phyloP scores from a whole-genome alignment of 2,113 vertebrate species.

The Euleptes europaea region DNA sequence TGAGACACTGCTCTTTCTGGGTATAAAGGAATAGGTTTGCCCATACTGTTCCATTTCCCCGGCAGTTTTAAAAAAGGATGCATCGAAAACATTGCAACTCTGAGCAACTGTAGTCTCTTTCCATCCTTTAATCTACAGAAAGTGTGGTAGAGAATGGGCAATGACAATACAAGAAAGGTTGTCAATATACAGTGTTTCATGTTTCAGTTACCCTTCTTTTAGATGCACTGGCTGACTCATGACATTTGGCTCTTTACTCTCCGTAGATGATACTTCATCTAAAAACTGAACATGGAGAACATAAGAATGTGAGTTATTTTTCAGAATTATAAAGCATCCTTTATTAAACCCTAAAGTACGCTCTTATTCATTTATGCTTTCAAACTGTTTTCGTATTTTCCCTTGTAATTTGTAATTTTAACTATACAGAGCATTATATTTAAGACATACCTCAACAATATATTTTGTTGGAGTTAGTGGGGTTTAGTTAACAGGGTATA shows the following conservation, averaged over 20 bases:
- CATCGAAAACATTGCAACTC: not conserved
- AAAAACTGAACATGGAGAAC: constrained; percentile 81
- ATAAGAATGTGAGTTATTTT: constrained; percentile 1
- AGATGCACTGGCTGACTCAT: constrained; percentile 90
- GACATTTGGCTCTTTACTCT: constrained; percentile 90
- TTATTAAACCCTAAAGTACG: not conserved
- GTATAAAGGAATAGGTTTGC: not conserved
- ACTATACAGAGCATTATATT: not conserved
- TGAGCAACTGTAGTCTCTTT: not conserved
- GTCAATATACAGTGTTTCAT: not conserved
- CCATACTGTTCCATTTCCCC: not conserved
- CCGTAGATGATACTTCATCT: constrained; percentile 95
- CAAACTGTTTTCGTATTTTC: not conserved
- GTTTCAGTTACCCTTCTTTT: constrained; percentile 91
- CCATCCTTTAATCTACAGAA: not conserved
- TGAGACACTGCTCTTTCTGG: not conserved
- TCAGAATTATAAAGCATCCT: not conserved
- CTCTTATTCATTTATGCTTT: not conserved
- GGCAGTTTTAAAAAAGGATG: not conserved
- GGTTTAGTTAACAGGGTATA: not conserved
- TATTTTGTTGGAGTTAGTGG: not conserved
- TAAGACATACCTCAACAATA: not conserved
- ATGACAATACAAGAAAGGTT: not conserved
- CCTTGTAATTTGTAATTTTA: not conserved
- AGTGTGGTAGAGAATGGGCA: too few species aligned